These are phyloP conservation scores for Xylocopa sonorina DNA, from an alignment of 1,140 invertebrate species.

Conservation along the genomic window DNA sequence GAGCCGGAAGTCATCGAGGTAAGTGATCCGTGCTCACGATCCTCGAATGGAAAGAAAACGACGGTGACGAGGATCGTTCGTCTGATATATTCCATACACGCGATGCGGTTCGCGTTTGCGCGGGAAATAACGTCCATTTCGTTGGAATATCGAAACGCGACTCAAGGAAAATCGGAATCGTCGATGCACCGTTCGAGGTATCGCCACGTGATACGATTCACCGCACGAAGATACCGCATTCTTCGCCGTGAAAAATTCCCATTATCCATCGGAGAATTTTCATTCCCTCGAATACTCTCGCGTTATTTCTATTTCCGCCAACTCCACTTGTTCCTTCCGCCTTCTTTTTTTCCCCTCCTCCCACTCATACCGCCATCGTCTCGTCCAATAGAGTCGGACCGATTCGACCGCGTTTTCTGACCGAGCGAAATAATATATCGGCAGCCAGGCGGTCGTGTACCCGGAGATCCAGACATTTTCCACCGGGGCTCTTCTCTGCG, in stretches of 20 bases:
- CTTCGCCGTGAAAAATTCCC: conserved; percentile 57
- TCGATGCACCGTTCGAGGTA: not conserved
- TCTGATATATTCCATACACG: too few relatives aligned
- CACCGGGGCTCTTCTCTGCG: conserved; percentile 1
- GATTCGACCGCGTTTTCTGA: conserved; percentile 57
- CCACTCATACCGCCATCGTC: not conserved
- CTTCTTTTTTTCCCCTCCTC: not conserved
- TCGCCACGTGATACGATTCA: conserved; percentile 1
- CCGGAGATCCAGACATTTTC: conserved; percentile 33
- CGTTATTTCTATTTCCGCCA: conserved; percentile 50
- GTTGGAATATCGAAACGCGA: not conserved
- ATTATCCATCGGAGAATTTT: conserved; percentile 61
- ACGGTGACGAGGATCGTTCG: too few relatives aligned
- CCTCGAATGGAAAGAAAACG: too few relatives aligned
- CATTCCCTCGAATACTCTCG: conserved; percentile 38
- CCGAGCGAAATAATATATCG: conserved; percentile 61
- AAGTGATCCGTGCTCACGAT: not conserved
- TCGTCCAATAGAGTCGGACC: not conserved
- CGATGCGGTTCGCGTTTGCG: not conserved
- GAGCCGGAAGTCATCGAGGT: too few relatives aligned
- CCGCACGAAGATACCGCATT: conserved; percentile 21
- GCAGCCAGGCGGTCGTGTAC: not conserved
- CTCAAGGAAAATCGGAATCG: not conserved
- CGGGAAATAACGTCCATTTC: not conserved
- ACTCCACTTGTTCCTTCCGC: conserved; percentile 21